Base-by-base conservation (phyloP, 2,888 invertebrate species). In the Melieria picta region DNA sequence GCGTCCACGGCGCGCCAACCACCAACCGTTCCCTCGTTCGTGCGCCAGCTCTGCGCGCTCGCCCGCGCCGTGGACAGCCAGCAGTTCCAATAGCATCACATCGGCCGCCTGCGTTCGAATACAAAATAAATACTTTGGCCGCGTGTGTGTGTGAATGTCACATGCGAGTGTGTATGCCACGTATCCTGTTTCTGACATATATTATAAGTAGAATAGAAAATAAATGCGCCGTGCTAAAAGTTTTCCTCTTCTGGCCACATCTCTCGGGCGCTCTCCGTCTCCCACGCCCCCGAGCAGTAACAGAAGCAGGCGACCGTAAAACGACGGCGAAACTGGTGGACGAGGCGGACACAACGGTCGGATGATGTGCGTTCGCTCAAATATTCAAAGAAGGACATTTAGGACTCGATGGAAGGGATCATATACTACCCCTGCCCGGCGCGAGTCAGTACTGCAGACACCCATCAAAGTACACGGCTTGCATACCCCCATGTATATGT, bases 151-250 rank as follows among this genome's bases (percentile, higher is more conserved):
- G 63, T 79, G 79, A 77, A 78, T 80, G 78, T 65, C 55, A 61
- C 30, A 48, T 70, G 62, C 50, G 58, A 76, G 77, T 78, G 75
- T 82, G 80, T 83, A 64, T 69, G 67, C 56, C 72, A 75, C 73
- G 75, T 76, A 81, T 82, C 82, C 82, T 83, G 83, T 81, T 81
- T 80, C 79, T 82, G 82, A 84, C 84, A 84, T 82, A 82, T 81
- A 84, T 83, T 81, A 83, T 83, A 81, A 83, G 81, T 80, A 80
- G 78, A 82, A 82, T 81, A 81, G 80, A 83, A 84, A 83, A 83
- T 82, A 83, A 83, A 82, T 83, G 81, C 80, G 80, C 79, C 79
- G 79, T 79, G 81, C 79, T 81, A 83, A 80, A 83, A 79, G 80
- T 79, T 81, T 80, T 69, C 65, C 64, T 72, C 70, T 72, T 69